Percentiles rank a stretch among this genome's conserved stretches.
These are phyloP conservation scores for Alligator mississippiensis DNA, from an alignment of 2,113 vertebrate genomes.

Conservation along the genomic window DNA sequence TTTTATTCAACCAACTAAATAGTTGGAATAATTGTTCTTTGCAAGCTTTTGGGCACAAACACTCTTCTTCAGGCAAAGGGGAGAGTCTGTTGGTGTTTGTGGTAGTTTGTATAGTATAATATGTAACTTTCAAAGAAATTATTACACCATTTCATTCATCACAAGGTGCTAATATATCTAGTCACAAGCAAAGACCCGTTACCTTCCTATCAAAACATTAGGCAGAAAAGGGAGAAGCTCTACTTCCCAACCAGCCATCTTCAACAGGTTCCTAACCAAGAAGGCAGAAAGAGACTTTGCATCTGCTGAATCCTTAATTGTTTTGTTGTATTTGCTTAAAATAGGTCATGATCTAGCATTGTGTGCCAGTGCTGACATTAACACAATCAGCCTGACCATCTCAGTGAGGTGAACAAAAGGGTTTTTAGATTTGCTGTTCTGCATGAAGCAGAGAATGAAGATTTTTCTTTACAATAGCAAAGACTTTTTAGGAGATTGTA, in stretches of 20 bases:
- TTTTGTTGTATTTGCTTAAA: background rate
- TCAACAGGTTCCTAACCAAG: background rate
- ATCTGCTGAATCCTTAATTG: background rate
- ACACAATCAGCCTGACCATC: fast-evolving
- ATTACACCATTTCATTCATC: background rate
- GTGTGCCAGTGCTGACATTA: background rate
- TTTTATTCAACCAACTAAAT: too few species aligned
- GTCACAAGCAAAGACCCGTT: background rate
- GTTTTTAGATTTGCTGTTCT: background rate
- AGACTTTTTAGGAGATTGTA: background rate
- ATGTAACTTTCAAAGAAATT: background rate
- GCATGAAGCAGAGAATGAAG: background rate
- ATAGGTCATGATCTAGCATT: background rate
- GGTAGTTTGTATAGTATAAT: too few species aligned
- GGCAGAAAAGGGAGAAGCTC: background rate
- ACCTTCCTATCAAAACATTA: background rate
- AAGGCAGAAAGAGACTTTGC: background rate
- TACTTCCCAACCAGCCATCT: background rate
- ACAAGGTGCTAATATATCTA: background rate
- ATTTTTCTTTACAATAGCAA: background rate
- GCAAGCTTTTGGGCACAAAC: too few species aligned
- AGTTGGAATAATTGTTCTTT: too few species aligned
- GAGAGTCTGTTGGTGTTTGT: too few species aligned
- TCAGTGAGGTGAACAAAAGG: background rate
- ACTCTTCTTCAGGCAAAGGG: too few species aligned